Base-by-base conservation (phyloP, 2,888 invertebrate genomes). In the Drosophila antonietae region DNA sequence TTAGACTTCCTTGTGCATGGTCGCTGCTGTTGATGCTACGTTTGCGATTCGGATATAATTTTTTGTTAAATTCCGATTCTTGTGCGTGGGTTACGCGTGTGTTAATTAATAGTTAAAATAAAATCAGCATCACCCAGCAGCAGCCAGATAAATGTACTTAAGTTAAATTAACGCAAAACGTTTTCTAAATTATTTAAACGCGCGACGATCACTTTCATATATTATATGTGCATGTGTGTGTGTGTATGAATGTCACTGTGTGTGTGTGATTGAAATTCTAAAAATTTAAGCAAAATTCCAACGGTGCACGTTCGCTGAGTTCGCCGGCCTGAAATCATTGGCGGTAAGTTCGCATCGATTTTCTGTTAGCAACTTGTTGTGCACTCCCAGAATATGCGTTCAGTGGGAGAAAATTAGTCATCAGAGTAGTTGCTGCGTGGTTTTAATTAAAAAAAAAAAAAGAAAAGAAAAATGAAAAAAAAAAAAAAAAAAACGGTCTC, bases 371-470 rank as follows among this genome's bases (percentile, higher is more conserved):
- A 80, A 80, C 79, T 78, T 69, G 78, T 75, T 78, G 75, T 75
- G 69, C 81, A 47, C 57, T 49, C 41, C 39, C 51, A 43, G 33
- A 44, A 43, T 35, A 56, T 35, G 44, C 43, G 44, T 70, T 56
- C 62, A 59, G 53, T 66, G 56, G 53, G 51, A 35, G 41, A 78
- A 77, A 77, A 87, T 84, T 88, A 84, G 88, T 88, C 88, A 84
- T 88, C 83, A 37, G 52, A 28, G 56, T 74, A 72, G 65, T 78
- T 63, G 55, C 59, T 70, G 73, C 55, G 70, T 71, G 75, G 61
- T 41, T 78, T 83, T 80, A 83, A 80, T 87, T 73, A 84, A 80
- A 83, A 86, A 68, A 73, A 73, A 71, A 73, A 65, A 58, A 68
- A 5, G 14, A 64, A 60, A 66, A 56, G 62, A 62, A 65, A 56